Evolutionary conservation across 2,888 invertebrate species (phyloP), one percentile per base, ranked within the genome.

Genomic region (Matsumyia berberina): DNA sequence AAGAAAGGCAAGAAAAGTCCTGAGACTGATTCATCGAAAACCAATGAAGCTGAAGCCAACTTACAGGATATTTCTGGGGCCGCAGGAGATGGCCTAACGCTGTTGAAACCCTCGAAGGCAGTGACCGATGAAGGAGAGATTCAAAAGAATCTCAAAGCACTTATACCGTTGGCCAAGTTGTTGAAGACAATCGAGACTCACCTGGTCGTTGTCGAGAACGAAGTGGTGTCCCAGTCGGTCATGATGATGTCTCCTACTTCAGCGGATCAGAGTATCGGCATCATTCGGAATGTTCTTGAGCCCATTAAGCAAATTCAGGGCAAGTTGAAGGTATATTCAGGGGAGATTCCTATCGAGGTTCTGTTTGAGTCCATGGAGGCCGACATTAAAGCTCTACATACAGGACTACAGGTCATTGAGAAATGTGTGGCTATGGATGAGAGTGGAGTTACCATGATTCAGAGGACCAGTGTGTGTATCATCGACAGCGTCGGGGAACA

Each of bases 391-490:
- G 92, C 93, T 33, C 90, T 96, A 19, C 95, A 95, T 88, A 93
- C 94, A 87, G 94, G 94, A 24, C 89, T 96, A 5, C 93, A 94
- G 15, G 93, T 95, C 1, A 93, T 95, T 39, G 94, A 95, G 89
- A 94, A 94, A 89, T 95, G 95, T 88, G 93, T 95, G 39, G 94
- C 94, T 87, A 93, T 95, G 86, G 94, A 95, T 89, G 94, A 94
- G 87, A 94, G 94, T 39, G 94, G 94, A 9, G 94, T 94, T 69
- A 95, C 95, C 0, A 90, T 95, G 7, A 94, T 95, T 0, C 95
- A 95, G 88, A 93, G 94, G 88, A 95, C 95, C 0, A 95, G 95
- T 89, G 93, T 94, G 11, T 94, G 94, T 87, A 93, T 95, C 78
- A 92, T 95, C 72, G 94, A 94, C 87, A 93, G 92, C 24, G 93